A percentile compares a stretch with the other conserved stretches of the same genome.
Conservation (phyloP, 2,113 vertebrate species). For the Riparia riparia region DNA sequence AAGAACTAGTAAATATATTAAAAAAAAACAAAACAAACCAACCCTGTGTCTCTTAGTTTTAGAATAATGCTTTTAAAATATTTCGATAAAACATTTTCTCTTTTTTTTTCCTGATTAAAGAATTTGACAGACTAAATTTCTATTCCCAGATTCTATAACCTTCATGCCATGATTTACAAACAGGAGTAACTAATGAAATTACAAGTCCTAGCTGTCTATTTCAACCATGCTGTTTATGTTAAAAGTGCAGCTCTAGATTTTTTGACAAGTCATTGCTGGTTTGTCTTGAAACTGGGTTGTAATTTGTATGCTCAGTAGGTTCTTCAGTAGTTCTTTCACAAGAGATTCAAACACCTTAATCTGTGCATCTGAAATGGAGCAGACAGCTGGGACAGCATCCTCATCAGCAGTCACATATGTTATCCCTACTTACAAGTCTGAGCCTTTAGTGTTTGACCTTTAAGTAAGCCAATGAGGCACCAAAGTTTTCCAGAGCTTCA, state of each 20-base stretch:
- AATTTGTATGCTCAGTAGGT: background rate
- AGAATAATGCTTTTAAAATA: background rate
- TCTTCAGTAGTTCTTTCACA: background rate
- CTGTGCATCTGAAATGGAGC: background rate
- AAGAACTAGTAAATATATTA: background rate
- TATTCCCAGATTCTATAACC: background rate
- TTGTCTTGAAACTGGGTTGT: background rate
- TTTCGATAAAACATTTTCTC: background rate
- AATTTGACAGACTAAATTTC: background rate
- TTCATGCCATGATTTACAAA: background rate
- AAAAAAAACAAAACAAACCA: background rate
- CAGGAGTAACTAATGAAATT: background rate
- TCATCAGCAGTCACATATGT: background rate
- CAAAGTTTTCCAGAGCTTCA: background rate
- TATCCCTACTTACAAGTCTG: background rate
- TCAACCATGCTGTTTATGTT: background rate
- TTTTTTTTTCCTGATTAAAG: conserved; percentile 11
- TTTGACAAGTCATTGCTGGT: background rate
- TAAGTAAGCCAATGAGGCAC: background rate
- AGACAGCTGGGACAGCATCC: background rate
- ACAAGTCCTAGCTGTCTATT: background rate
- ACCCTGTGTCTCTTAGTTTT: background rate
- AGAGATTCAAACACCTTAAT: background rate
- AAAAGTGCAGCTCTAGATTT: background rate
- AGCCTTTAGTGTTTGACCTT: background rate